These are phyloP conservation scores for Hemaris fuciformis DNA, from an alignment of 2,888 invertebrate species.

Conservation along the genomic window DNA sequence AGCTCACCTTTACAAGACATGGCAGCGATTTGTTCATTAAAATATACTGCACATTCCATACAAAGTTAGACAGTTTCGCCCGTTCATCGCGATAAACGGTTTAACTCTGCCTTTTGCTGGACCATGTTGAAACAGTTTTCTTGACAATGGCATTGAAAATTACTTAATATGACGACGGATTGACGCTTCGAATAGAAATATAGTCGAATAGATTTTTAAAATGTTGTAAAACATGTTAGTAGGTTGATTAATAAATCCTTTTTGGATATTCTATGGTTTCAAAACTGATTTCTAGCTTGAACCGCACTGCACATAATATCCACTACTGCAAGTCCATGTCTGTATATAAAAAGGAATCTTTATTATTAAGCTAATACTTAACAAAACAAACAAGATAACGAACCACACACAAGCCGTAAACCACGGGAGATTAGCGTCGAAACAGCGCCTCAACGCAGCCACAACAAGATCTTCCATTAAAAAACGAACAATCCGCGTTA, in stretches of 20 bases:
- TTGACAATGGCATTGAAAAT: neutral
- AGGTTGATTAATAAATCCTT: no score
- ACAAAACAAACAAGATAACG: neutral
- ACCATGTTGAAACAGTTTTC: neutral
- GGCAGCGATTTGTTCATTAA: neutral
- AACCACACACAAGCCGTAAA: neutral
- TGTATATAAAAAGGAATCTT: neutral
- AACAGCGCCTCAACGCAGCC: neutral
- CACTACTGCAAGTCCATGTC: neutral
- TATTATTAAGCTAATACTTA: neutral
- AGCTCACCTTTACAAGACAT: conserved; percentile 11
- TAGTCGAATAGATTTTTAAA: neutral
- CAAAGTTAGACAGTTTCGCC: neutral
- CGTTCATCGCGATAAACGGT: neutral
- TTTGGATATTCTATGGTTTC: neutral
- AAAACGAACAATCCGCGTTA: conserved; percentile 10
- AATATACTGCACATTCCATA: neutral
- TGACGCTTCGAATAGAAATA: no score
- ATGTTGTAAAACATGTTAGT: no score
- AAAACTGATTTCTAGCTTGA: neutral
- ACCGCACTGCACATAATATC: no score
- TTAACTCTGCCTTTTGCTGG: neutral
- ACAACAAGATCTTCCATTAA: neutral
- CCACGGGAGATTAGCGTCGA: neutral
- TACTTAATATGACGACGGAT: no score